Evolutionary conservation across 64 coral and sea anemone species (phyloP).

Genomic region (Pachyseris speciosa): DNA sequence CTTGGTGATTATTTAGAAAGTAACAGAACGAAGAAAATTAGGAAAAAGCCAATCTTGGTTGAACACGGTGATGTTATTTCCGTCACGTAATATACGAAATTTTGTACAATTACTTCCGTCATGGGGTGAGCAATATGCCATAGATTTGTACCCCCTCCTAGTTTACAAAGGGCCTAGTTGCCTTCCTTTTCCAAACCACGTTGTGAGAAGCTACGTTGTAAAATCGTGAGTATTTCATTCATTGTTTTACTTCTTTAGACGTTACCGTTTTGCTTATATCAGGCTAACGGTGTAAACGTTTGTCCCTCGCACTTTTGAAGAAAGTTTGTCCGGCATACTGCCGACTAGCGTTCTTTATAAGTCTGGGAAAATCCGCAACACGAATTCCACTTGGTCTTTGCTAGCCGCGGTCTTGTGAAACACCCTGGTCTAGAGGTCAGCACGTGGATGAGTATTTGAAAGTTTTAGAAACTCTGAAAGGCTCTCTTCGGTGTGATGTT

Average conservation of each 20-base stretch:
- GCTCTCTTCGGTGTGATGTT: no score
- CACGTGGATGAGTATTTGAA: not conserved
- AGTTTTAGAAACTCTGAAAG: not conserved
- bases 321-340: not conserved
- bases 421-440: not conserved
- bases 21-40: not conserved
- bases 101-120: constrained; percentile 14
- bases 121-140: constrained; percentile 10
- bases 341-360: not conserved
- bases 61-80: constrained; percentile 28
- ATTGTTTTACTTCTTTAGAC: not conserved
- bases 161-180: constrained; percentile 51
- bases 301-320: not conserved
- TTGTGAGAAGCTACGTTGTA: constrained; percentile 37
- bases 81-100: not conserved
- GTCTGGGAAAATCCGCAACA: not conserved
- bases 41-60: not conserved
- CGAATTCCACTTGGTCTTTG: not conserved
- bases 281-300: not conserved
- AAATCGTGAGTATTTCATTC: constrained; percentile 25
- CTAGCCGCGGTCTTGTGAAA: not conserved
- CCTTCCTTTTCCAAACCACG: constrained; percentile 91
- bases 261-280: not conserved
- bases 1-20: no score
- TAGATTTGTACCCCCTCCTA: constrained; percentile 47